These are phyloP conservation scores for Rhingia campestris DNA, from an alignment of 2,888 invertebrate genomes.

Conservation along the genomic window DNA sequence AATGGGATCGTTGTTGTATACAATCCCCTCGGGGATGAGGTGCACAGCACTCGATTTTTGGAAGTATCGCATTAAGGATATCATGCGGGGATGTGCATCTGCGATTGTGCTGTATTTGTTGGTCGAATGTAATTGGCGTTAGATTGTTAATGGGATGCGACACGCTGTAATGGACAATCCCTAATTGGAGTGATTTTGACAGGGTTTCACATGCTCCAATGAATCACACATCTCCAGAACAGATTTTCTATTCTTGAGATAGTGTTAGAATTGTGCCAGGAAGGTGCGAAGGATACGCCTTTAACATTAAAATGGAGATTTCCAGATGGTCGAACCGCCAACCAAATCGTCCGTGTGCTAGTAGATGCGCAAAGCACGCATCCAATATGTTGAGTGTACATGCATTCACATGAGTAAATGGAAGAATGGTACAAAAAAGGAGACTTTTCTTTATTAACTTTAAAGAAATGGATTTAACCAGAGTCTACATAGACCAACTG, in stretches of 20 bases:
- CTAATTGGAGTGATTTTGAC: constrained; percentile 62
- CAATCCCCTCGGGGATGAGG: constrained; percentile 37
- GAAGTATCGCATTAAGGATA: constrained; percentile 37
- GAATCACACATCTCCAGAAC: constrained; percentile 21
- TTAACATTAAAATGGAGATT: background rate
- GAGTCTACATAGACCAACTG: no score
- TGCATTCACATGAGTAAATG: no score
- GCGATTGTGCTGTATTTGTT: background rate
- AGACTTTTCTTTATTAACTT: no score
- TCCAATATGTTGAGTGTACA: no score
- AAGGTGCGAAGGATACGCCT: background rate
- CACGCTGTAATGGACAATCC: constrained; percentile 19
- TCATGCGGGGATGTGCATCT: constrained; percentile 28
- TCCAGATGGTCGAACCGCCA: background rate
- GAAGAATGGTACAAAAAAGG: no score
- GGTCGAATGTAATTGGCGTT: constrained; percentile 45
- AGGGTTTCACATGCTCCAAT: constrained; percentile 2
- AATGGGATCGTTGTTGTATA: constrained; percentile 31
- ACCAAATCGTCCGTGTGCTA: no score
- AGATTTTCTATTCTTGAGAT: constrained; percentile 39
- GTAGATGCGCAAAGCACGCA: no score
- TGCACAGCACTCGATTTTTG: constrained; percentile 18
- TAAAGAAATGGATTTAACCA: no score
- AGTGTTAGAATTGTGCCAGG: background rate
- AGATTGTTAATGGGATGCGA: constrained; percentile 54